Evolutionary conservation across 2,888 invertebrate species (phyloP), one percentile per base, ranked within the genome.

Genomic region (Tachina fera): DNA sequence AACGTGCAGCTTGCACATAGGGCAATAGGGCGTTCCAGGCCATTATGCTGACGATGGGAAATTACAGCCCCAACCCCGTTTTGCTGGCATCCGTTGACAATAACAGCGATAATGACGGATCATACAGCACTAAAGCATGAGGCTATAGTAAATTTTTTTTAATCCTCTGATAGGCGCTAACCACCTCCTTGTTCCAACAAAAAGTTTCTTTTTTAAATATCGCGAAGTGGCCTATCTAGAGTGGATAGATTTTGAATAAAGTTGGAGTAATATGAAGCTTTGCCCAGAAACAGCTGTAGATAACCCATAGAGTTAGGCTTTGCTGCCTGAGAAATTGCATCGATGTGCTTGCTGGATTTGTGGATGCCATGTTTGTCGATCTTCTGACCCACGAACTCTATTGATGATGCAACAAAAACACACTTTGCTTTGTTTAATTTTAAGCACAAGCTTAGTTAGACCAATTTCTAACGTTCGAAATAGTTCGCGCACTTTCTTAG

Each of bases 51-150:
- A 0, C 13, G 31, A 49, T 68, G 77, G 1, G 60, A 77, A 1
- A 77, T 10, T 8, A 65, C 75, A 2, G 75, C 0, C 53, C 63
- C 13, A 77, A 19, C 1, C 77, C 67, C 2, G 13, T 39, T 13
- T 67, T 70, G 39, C 83, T 83, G 1, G 77, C 71, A n/a, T 83
- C 76, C 0, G 76, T 83, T 4, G 47, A 65, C n/a, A 83, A 58
- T n/a, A 71, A 45, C n/a, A 77, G 19, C 16, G 79, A 53, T 49
- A 72, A 43, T 0, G 43, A 9, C 3, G 77, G 77, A 13, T 77
- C 51, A 13, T 72, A 77, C 10, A 72, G 72, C 1, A 31, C 74
- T 51, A 78, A 49, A 10, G 78, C 78, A 8, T 78, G 60, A 8
- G 72, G 76, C 1, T 65, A 76, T 14, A 83, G 71, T 8, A 83